Evolutionary conservation across 2,797 vertebrate genomes (phyloP).

Genomic region (Sebastes diploproa): DNA sequence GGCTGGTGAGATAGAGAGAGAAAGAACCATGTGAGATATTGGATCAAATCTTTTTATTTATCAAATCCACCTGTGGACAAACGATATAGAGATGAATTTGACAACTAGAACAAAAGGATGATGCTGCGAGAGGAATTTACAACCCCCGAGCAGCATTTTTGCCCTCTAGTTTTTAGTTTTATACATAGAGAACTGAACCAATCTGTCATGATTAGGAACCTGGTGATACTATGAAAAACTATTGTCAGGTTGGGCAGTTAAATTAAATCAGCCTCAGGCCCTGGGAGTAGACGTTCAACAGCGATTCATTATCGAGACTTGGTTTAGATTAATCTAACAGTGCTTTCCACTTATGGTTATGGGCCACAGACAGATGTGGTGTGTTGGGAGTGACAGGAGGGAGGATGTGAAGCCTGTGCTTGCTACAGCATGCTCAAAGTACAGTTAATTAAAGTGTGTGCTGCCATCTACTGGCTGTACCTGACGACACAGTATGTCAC

Average conservation of each 20-base stretch:
- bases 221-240: not conserved
- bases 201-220: not conserved
- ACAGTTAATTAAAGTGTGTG: not conserved
- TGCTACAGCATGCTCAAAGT: not conserved
- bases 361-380: not conserved
- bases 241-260: not conserved
- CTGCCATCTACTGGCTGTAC: conserved; percentile 60
- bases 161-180: not conserved
- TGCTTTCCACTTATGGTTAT: not conserved
- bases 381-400: not conserved
- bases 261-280: not conserved
- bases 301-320: not conserved
- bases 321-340: not conserved
- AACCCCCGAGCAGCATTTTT: not conserved
- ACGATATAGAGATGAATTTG: not conserved
- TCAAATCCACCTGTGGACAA: conserved; percentile 23
- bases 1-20: not conserved
- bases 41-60: conserved; percentile 5
- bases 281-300: not conserved
- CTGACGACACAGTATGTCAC: not conserved
- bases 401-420: not conserved
- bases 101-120: not conserved
- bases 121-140: conserved; percentile 48
- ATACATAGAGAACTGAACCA: not conserved
- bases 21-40: not conserved